phyloP scores from a whole-genome alignment of 1,140 invertebrate species.

The Hesperophylax magnus region DNA sequence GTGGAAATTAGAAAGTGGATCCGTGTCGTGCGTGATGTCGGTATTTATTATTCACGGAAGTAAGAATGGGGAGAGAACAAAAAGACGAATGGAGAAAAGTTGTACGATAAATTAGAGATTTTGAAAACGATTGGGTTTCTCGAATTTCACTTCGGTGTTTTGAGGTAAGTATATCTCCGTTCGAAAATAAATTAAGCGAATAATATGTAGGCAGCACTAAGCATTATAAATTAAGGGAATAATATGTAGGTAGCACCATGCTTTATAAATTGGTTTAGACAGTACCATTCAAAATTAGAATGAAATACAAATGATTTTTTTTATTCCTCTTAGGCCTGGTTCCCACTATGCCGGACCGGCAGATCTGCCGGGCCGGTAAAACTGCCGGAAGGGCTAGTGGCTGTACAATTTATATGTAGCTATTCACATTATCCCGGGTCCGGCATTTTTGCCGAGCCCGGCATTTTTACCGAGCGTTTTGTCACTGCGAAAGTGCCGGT shows the following conservation, averaged over 20 bases:
- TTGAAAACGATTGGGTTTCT: neutral
- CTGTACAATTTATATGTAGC: no score
- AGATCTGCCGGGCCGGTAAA: no score
- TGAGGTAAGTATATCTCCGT: neutral
- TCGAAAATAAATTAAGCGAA: no score
- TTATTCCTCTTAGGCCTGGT: neutral
- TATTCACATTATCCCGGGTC: no score
- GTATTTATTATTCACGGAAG: constrained; percentile 36
- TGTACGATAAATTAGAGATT: neutral
- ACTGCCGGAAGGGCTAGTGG: no score
- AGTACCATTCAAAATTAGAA: neutral
- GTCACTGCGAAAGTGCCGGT: no score
- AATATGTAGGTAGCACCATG: neutral
- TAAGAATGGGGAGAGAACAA: neutral
- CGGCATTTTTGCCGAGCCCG: no score
- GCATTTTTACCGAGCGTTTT: no score
- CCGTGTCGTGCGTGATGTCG: constrained; percentile 18
- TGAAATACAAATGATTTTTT: neutral
- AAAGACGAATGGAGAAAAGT: constrained; percentile 14
- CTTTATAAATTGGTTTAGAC: neutral
- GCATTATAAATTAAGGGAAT: neutral
- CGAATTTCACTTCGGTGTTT: neutral
- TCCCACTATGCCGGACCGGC: no score
- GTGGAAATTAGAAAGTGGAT: constrained; percentile 43
- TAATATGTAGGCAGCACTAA: neutral